Percentiles rank a stretch among this genome's conserved stretches.
These are phyloP conservation scores for Panthera leo DNA, from an alignment of 2,113 vertebrate genomes.

Conservation along the genomic window DNA sequence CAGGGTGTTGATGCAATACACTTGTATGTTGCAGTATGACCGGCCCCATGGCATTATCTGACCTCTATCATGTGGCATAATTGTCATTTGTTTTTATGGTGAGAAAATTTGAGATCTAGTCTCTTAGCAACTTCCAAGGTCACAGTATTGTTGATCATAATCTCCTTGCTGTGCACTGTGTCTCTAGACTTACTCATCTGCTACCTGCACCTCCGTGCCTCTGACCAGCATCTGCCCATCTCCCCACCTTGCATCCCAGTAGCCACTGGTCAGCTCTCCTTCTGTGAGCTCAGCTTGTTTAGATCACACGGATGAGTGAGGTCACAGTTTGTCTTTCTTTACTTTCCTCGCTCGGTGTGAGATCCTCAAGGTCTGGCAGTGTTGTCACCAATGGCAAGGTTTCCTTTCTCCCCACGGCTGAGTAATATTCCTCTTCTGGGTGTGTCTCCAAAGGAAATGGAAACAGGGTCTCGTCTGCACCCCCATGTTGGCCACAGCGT, in stretches of 20 bases:
- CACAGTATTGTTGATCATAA: accelerated
- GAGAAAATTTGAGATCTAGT: neutral
- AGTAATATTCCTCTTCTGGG: neutral
- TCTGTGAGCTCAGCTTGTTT: neutral
- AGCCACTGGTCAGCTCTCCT: neutral
- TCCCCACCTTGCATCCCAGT: neutral
- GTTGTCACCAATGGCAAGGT: neutral
- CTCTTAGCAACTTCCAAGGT: neutral
- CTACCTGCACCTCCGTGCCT: no score
- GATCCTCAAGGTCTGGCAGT: accelerated
- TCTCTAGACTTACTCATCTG: neutral
- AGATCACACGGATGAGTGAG: accelerated
- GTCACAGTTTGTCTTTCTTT: neutral
- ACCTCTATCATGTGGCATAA: accelerated
- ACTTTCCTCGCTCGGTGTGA: neutral
- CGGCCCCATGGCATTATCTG: accelerated
- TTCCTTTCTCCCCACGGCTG: neutral
- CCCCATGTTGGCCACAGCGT: neutral
- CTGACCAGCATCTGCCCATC: no score
- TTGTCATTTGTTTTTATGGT: neutral
- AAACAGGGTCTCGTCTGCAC: neutral
- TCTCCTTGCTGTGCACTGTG: accelerated
- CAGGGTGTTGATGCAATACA: accelerated
- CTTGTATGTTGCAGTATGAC: accelerated
- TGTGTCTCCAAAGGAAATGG: no score